Evolutionary conservation across 2,113 vertebrate genomes (phyloP), one percentile per base, ranked within the genome.

Genomic region (Kryptolebias marmoratus): DNA sequence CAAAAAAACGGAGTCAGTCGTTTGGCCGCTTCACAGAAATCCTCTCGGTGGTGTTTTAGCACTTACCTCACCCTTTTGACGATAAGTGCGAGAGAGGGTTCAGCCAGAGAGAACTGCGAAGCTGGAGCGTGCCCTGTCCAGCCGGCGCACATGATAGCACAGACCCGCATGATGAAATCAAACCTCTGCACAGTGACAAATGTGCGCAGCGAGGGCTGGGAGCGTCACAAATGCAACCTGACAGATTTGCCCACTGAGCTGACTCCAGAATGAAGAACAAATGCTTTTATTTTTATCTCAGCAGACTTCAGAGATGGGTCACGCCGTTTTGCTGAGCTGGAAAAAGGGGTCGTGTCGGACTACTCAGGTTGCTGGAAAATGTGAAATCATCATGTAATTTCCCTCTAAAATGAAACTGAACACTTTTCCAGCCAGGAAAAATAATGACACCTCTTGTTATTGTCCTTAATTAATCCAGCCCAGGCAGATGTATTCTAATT

Each of bases 241-340:
- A 91, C 89, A 90, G 86, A 75, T 88, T 73, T 89, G 80, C 77
- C 87, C 85, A 82, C 59, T 75, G 89, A 91, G 85, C 88, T 81
- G 81, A 87, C 80, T 86, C 32, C 42, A 71, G 71, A 81, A 89
- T 64, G 73, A 66, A 63, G 82, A 82, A 71, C 79, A 83, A 90
- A 86, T 65, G 74, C 59, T 71, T 85, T 82, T 85, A 85, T 82
- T 89, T 89, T 81, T 72, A 68, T 84, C 75, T 79, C 70, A 61
- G 81, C 64, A 63, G 60, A 63, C 76, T 57, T 76, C 42, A 77
- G 75, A 36, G 48, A 82, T 5, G 69, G 14, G 56, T 47, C 9
- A 11, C 53, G 62, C 64, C 67, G 71, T 77, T 86, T 74, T 82
- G 42, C 49, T 27, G 22, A 56, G 53, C 44, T 68, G 47, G 31